Conservation (phyloP, 2,113 vertebrate genomes). For the Neogobius melanostomus region DNA sequence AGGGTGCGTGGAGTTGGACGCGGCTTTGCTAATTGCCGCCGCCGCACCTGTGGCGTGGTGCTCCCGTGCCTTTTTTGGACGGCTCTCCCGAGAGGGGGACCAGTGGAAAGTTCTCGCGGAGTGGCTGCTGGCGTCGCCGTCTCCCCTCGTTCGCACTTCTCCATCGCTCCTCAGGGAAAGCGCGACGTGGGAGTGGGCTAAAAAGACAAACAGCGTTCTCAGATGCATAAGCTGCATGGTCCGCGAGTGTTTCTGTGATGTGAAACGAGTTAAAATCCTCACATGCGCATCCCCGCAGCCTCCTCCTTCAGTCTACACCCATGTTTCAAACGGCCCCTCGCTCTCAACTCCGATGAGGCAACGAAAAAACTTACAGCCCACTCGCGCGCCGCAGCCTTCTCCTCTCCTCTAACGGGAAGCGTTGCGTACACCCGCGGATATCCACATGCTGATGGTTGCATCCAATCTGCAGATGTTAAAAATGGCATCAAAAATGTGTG, state of each 20-base stretch:
- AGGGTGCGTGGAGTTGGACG: constrained; percentile 52
- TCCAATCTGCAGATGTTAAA: constrained; percentile 20
- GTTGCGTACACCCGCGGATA: constrained; percentile 32
- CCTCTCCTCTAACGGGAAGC: constrained; percentile 9
- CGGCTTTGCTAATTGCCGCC: constrained; percentile 39
- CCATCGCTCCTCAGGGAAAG: constrained; percentile 50
- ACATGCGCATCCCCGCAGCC: constrained; percentile 49
- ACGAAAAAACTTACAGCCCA: constrained; percentile 3
- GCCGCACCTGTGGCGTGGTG: constrained; percentile 73
- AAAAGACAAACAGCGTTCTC: constrained; percentile 62
- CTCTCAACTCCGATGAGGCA: neutral
- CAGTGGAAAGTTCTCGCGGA: constrained; percentile 46
- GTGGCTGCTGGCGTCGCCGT: constrained; percentile 19
- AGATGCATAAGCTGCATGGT: constrained; percentile 72
- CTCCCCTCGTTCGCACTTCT: constrained; percentile 49
- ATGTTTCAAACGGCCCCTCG: constrained; percentile 35
- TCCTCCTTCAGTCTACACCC: constrained; percentile 63
- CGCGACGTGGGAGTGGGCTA: constrained; percentile 52
- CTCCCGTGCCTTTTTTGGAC: constrained; percentile 47
- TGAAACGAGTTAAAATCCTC: constrained; percentile 40
- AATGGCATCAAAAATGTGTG: neutral
- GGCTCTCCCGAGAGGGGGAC: constrained; percentile 42
- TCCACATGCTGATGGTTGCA: neutral
- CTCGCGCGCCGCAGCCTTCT: constrained; percentile 21
- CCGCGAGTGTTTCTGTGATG: constrained; percentile 31